Evolutionary conservation across 2,113 vertebrate species (phyloP).

Genomic region (Microcebus tavaratra): DNA sequence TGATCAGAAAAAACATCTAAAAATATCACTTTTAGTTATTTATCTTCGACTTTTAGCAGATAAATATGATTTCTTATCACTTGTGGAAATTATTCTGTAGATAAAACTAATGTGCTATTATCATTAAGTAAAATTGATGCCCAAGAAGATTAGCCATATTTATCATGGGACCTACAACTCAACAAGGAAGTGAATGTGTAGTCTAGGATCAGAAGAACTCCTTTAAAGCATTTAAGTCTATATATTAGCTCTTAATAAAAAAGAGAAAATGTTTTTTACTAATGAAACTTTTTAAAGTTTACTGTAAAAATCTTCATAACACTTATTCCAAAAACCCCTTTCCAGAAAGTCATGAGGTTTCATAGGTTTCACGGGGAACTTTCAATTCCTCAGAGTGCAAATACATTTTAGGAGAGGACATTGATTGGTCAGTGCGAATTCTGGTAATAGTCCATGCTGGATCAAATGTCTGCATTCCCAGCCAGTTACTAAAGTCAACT

Average conservation of each 20-base stretch:
- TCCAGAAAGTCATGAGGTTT: conserved; percentile 16
- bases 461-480: conserved; percentile 74
- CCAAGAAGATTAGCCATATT: background rate
- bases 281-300: background rate
- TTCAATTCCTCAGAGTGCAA: background rate
- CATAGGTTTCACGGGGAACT: background rate
- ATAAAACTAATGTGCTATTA: background rate
- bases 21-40: background rate
- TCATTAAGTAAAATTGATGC: background rate
- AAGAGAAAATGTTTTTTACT: background rate
- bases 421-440: background rate
- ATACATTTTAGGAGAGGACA: background rate
- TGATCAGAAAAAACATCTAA: background rate
- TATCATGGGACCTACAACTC: background rate
- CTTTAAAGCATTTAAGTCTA: background rate
- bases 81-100: background rate
- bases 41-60: background rate
- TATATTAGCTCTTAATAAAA: background rate
- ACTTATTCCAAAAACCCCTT: background rate
- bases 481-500: conserved; percentile 70
- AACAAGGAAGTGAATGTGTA: background rate
- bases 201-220: background rate
- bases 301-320: background rate
- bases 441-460: background rate
- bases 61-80: background rate